Percentiles rank a stretch among this genome's conserved stretches.
Conservation (phyloP, 2,113 vertebrate genomes). For the Lethenteron reissneri region DNA sequence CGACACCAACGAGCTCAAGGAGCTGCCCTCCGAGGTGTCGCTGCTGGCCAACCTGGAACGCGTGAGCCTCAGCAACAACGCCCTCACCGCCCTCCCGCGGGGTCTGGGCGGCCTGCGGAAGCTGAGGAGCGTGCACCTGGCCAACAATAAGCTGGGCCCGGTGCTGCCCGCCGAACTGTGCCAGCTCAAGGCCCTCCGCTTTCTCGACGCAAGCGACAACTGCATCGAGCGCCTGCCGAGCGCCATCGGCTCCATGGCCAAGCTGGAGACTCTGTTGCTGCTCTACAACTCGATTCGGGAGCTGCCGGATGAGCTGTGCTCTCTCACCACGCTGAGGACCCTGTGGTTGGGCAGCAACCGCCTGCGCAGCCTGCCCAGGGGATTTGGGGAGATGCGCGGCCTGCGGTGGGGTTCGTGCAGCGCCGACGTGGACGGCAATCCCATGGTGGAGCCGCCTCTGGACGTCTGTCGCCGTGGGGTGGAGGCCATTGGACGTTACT, state of each 20-base stretch:
- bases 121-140: slow-evolving; percentile 20
- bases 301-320: slow-evolving; percentile 15
- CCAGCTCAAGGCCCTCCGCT: slow-evolving; percentile 16
- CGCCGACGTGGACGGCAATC: slow-evolving; percentile 20
- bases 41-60: slow-evolving; percentile 15
- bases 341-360: slow-evolving; percentile 21
- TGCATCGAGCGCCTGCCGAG: slow-evolving; percentile 14
- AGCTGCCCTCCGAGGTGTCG: slow-evolving; percentile 16
- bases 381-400: slow-evolving; percentile 17
- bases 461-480: slow-evolving; percentile 19
- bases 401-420: slow-evolving; percentile 19
- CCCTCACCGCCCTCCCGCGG: slow-evolving; percentile 12
- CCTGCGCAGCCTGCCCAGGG: slow-evolving; percentile 12
- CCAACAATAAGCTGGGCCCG: slow-evolving; percentile 16
- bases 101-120: slow-evolving; percentile 17
- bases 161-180: slow-evolving; percentile 16
- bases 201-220: slow-evolving; percentile 21
- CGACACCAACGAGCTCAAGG: slow-evolving; percentile 20
- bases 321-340: slow-evolving; percentile 12
- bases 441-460: slow-evolving; percentile 15
- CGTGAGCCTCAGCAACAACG: slow-evolving; percentile 21
- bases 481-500: slow-evolving; percentile 17
- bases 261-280: slow-evolving; percentile 15
- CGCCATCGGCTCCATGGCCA: slow-evolving; percentile 14
- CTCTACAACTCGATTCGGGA: slow-evolving; percentile 15